Base-by-base conservation (phyloP, 2,888 invertebrate species). In the Apeira syringaria region DNA sequence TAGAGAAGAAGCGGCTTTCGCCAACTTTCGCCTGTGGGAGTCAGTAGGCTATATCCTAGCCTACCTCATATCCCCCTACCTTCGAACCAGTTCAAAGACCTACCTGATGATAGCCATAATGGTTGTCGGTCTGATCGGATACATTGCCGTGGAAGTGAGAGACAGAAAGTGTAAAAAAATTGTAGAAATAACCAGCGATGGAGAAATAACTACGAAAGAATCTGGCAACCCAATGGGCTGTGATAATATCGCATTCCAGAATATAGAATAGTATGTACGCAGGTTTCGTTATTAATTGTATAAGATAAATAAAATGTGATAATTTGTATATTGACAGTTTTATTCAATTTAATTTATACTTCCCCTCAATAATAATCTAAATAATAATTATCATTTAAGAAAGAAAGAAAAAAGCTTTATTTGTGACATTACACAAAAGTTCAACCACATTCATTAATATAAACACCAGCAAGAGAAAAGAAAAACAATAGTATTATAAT, bases 21-120 rank as follows among this genome's bases (percentile, higher is more conserved):
- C 94, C 25, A 94, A 93, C 80, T 94, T 93, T 80, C 80, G 93
- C 0, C 85, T 94, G 1, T 94, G 94, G 94, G 93, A 94, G 65
- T 92, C 93, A 0, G 71, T 92, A 0, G 94, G 94, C 2, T 93
- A 92, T 71, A 92, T 93, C 48, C 81, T 93, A 5, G 92, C 93
- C 1, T 94, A 93, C 65, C 73, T 91, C 18, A 84, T 92, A 50
- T 92, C 92, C 1, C 86, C 91, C 2, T 80, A 82, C 54, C 57
- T 93, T 1, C 80, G 91, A 33, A 90, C 91, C 8, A 72, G 80
- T 36, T 65, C 81, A 11, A 93, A 93, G 63, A 80, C 92, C 0
- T 91, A 90, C 68, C 68, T 93, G 3, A 74, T 92, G 26, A 57
- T 91, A 0, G 75, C 57, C 0, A 68, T 86, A 47, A 82, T 93